Conservation (phyloP, 2,113 vertebrate genomes). For the Grus americana region DNA sequence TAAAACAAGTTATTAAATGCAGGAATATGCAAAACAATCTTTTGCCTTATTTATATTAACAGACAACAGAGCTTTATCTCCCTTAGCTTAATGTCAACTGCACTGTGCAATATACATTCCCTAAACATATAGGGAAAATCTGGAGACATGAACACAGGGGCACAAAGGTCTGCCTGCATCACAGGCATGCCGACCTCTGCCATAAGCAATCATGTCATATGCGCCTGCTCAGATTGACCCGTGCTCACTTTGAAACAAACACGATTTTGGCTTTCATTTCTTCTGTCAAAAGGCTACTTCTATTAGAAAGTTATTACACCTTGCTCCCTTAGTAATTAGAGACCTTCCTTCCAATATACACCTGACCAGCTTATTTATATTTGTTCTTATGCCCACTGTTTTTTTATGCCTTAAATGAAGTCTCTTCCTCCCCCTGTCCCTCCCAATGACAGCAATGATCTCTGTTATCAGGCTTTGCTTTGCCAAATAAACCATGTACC, state of each 20-base stretch:
- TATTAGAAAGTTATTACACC: neutral
- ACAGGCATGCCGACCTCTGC: neutral
- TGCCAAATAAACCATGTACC: neutral
- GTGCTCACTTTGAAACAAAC: neutral
- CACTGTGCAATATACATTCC: neutral
- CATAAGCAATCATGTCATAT: accelerated
- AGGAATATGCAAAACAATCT: neutral
- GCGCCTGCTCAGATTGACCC: neutral
- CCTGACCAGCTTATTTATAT: neutral
- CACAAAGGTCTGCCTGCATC: neutral
- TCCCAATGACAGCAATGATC: neutral
- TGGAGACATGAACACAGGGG: neutral
- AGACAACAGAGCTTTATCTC: neutral
- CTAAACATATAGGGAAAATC: neutral
- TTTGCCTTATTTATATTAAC: neutral
- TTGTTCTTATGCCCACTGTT: neutral
- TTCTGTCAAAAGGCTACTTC: neutral
- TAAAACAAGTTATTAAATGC: neutral
- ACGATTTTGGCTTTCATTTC: neutral
- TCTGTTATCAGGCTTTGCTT: neutral
- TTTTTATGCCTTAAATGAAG: neutral
- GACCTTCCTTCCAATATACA: neutral
- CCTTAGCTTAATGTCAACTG: neutral
- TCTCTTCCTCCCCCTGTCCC: neutral
- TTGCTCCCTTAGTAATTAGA: neutral